phyloP scores from a whole-genome alignment of 1,140 invertebrate genomes.

The Microplitis mediator region DNA sequence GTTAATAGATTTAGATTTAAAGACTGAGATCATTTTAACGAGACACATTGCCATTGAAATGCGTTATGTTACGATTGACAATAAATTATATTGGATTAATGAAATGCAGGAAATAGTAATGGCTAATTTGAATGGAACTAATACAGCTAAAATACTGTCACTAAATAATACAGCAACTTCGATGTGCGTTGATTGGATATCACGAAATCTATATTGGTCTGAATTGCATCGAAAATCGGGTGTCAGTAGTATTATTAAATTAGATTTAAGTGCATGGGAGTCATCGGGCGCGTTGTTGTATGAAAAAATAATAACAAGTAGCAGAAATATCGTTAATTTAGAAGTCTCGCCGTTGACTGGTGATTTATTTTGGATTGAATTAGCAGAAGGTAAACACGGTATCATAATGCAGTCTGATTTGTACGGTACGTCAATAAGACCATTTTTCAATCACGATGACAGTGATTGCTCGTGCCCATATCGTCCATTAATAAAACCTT shows the following conservation, averaged over 20 bases:
- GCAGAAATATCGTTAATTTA: slow-evolving; percentile 67
- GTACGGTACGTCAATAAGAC: slow-evolving; percentile 63
- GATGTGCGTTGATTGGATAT: slow-evolving; percentile 85
- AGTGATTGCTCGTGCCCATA: slow-evolving; percentile 57
- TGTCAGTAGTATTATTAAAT: slow-evolving; percentile 46
- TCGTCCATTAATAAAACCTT: slow-evolving; percentile 64
- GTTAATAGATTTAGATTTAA: slow-evolving; percentile 75
- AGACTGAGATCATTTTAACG: slow-evolving; percentile 64
- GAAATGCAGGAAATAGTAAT: slow-evolving; percentile 78
- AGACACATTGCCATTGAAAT: slow-evolving; percentile 71
- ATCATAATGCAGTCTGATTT: slow-evolving; percentile 69
- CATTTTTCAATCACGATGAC: slow-evolving; percentile 66
- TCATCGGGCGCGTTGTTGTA: slow-evolving; percentile 53
- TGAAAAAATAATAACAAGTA: slow-evolving; percentile 60
- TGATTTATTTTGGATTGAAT: slow-evolving; percentile 76
- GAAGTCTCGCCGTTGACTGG: slow-evolving; percentile 74
- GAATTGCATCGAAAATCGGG: slow-evolving; percentile 64
- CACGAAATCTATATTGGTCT: slow-evolving; percentile 80
- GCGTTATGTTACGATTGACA: slow-evolving; percentile 70
- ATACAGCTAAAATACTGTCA: slow-evolving; percentile 69
- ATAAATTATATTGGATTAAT: slow-evolving; percentile 83
- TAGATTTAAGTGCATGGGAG: slow-evolving; percentile 56
- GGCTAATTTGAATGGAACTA: slow-evolving; percentile 64
- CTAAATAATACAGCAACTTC: slow-evolving; percentile 71
- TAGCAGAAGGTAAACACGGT: slow-evolving; percentile 60